phyloP scores from a whole-genome alignment of 2,113 vertebrate genomes.

The Pomatorhinus ruficollis region DNA sequence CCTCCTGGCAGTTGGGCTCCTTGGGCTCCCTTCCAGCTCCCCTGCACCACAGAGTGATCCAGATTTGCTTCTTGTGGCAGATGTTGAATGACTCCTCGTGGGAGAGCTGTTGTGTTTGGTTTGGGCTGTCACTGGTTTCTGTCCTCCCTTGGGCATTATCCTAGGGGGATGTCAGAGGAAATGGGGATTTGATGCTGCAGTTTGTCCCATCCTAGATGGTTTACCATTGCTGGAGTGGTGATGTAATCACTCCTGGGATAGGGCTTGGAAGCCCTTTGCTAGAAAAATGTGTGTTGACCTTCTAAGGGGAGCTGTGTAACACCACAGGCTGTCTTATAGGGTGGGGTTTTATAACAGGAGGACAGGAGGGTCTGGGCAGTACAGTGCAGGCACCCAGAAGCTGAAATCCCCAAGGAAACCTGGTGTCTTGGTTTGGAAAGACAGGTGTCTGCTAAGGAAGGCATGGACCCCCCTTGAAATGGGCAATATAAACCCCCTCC shows the following conservation, averaged over 20 bases:
- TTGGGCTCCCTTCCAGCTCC: not conserved
- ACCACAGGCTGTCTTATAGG: accelerated
- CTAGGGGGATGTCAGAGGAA: not conserved
- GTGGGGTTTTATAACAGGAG: accelerated
- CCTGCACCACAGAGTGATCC: not conserved
- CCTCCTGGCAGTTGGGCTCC: accelerated
- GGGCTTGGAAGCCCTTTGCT: not conserved
- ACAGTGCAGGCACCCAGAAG: accelerated
- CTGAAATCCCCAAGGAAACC: not conserved
- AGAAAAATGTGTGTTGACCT: not conserved
- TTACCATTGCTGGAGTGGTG: not conserved
- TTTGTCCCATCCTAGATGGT: not conserved
- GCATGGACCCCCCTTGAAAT: not conserved
- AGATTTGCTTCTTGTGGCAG: not conserved
- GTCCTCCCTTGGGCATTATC: not conserved
- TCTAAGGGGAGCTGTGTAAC: not conserved
- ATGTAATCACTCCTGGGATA: not conserved
- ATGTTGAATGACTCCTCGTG: not conserved
- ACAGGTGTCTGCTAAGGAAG: not conserved
- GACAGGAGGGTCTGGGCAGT: not conserved
- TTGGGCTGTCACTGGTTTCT: not conserved
- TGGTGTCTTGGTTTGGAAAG: not conserved
- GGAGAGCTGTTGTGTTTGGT: not conserved
- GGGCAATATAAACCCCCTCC: not conserved
- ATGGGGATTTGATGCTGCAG: not conserved